Base-by-base conservation (phyloP, 2,113 vertebrate genomes). In the Sialia sialis region DNA sequence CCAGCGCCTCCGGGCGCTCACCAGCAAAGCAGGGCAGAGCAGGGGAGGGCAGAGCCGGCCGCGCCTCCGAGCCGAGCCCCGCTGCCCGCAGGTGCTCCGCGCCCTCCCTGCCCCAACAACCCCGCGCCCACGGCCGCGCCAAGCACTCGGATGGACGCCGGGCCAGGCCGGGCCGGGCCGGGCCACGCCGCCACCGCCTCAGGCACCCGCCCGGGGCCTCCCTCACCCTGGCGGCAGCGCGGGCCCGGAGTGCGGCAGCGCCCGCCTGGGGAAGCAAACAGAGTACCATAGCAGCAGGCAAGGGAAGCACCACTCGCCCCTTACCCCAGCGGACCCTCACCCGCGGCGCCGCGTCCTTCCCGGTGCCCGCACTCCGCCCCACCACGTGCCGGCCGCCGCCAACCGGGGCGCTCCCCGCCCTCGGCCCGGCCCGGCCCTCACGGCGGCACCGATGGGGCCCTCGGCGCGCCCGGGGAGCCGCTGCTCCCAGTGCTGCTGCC, bases 401-500 rank as follows among this genome's bases (percentile, higher is more conserved):
- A 78, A 64, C 76, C 48, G 49, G 38, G 38, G 46, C 54, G 4
- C 22, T 26, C 46, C 74, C 36, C 62, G 77, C 62, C 62, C 62
- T 22, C 21, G 17, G 34, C 34, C 39, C 60, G 38, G 26, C 49
- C 20, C 20, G 16, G n/a, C 30, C 16, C 54, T 23, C 9, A 20
- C 5, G 4, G 27, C 49, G 16, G 16, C 3, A 7, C 12, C 13
- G 41, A 30, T 3, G 6, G 29, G 41, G 54, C 3, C 2, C 20
- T n/a, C 16, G 44, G 29, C 8, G 56, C 6, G 34, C 4, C 10
- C 4, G 6, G 0, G 9, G 2, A 14, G 38, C 4, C 0, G 29
- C 15, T 4, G 36, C 0, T 17, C 1, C 8, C 13, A 1, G 25
- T 51, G 25, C 14, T 51, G 49, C 49, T 27, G 49, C 49, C 7